Conservation (phyloP, 1,140 invertebrate genomes). For the Camponotus vicinus region DNA sequence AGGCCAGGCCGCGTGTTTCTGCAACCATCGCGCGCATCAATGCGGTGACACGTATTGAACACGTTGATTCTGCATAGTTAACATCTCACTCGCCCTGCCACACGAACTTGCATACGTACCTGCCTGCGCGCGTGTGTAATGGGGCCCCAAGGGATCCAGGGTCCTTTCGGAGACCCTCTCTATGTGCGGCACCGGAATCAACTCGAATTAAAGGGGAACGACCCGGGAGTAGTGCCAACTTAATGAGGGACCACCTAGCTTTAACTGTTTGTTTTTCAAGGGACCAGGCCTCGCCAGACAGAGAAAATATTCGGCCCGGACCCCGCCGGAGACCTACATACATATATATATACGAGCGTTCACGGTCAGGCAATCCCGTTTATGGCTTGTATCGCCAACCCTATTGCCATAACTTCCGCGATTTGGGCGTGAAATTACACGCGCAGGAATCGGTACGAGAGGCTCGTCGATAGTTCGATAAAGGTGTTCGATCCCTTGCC, state of each 20-base stretch:
- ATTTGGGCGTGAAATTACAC: slow-evolving; percentile 77
- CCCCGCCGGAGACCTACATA: background rate
- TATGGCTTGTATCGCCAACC: slow-evolving; percentile 68
- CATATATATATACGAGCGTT: slow-evolving; percentile 30
- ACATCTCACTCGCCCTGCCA: slow-evolving; percentile 73
- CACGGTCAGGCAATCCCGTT: slow-evolving; percentile 66
- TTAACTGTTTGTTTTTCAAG: slow-evolving; percentile 77
- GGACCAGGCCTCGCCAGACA: slow-evolving; percentile 45
- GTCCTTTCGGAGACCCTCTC: slow-evolving; percentile 61
- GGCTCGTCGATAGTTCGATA: slow-evolving; percentile 64
- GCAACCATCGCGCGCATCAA: slow-evolving; percentile 33
- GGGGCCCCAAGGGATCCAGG: slow-evolving; percentile 67
- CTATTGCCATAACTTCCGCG: slow-evolving; percentile 74
- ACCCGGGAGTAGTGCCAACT: slow-evolving; percentile 76
- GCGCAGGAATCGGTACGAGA: slow-evolving; percentile 63
- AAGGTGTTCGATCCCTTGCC: slow-evolving; percentile 57
- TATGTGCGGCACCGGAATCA: slow-evolving; percentile 67
- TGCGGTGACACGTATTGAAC: slow-evolving; percentile 76
- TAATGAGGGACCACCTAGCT: slow-evolving; percentile 79
- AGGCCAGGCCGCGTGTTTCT: slow-evolving; percentile 32
- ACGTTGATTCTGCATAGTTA: slow-evolving; percentile 76
- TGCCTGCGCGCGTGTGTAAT: slow-evolving; percentile 58
- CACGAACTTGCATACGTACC: background rate
- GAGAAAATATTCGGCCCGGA: slow-evolving; percentile 57
- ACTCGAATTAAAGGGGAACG: slow-evolving; percentile 72